Percentiles rank a stretch among this genome's conserved stretches.
phyloP scores from a whole-genome alignment of 1,140 invertebrate species.

The Cyrtorhinus lividipennis region DNA sequence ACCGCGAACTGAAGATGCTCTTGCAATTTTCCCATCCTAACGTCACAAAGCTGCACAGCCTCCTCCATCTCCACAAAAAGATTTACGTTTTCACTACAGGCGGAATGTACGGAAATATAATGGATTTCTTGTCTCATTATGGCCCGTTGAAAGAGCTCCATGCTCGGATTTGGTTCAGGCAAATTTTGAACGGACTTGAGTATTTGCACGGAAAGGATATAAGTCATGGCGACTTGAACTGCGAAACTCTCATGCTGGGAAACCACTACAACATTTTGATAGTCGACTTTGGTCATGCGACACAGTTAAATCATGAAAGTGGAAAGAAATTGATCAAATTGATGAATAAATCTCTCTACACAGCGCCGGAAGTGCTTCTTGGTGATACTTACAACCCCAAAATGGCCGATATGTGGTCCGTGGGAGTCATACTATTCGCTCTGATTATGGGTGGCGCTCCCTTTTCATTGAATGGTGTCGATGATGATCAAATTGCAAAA shows the following conservation, averaged over 20 bases:
- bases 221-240: not conserved
- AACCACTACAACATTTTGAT: not conserved
- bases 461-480: not conserved
- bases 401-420: conserved; percentile 52
- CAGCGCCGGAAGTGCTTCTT: conserved; percentile 49
- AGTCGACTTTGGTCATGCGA: not conserved
- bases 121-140: not conserved
- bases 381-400: conserved; percentile 45
- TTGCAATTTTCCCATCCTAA: not conserved
- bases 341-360: conserved; percentile 32
- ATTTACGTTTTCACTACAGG: not conserved
- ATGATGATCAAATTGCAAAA: not conserved
- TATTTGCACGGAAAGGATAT: not conserved
- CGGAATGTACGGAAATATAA: not conserved
- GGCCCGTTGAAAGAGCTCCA: not conserved
- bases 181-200: not conserved
- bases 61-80: not conserved
- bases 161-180: not conserved
- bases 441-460: not conserved
- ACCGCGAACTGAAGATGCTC: not conserved
- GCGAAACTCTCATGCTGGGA: not conserved
- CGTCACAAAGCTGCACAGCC: not conserved
- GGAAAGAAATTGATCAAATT: not conserved
- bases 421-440: conserved; percentile 50
- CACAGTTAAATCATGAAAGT: not conserved